Base-by-base conservation (phyloP, 1,140 invertebrate genomes). In the Orchesella cincta region DNA sequence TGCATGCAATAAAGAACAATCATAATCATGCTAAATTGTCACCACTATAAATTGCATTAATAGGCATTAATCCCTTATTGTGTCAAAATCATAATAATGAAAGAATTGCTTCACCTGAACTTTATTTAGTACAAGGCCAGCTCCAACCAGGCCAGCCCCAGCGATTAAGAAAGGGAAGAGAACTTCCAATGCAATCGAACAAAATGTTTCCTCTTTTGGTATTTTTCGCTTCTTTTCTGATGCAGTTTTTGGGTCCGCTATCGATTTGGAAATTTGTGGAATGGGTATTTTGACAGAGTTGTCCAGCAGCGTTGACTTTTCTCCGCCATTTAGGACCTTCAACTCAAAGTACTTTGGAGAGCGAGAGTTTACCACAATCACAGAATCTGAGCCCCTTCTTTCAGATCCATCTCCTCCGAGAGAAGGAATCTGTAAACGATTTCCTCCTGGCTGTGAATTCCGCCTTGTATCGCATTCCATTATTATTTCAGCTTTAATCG, bases 101-200 rank as follows among this genome's bases (percentile, higher is more conserved):
- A n/a, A n/a, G n/a, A n/a, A n/a, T n/a, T n/a, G n/a, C n/a, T n/a
- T n/a, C n/a, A 87, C 86, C 88, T 95, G 92, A 35, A 96, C 94
- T 75, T 90, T 86, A 84, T 95, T 93, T 0, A 97, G 87, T 2
- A 96, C 86, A 52, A 96, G 87, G 81, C 94, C 95, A 12, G 94
- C 94, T 0, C 91, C 92, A 0, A 97, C 95, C 92, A 96, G 97
- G 70, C 95, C 95, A 83, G 96, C 91, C 28, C 95, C 95, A 77
- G 95, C 95, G 36, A 98, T 88, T 33, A 96, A 86, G 86, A 97
- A 98, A 0, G 96, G 96, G 76, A 97, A 90, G 20, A 93, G 91
- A 0, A 98, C 93, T 87, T 98, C 93, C 78, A 95, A 85, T 67
- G 91, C 85, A 29, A 93, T 94, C 3, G 88, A 89, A 83, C 90